Base-by-base conservation (phyloP, 1,140 invertebrate species). In the Diprion similis region DNA sequence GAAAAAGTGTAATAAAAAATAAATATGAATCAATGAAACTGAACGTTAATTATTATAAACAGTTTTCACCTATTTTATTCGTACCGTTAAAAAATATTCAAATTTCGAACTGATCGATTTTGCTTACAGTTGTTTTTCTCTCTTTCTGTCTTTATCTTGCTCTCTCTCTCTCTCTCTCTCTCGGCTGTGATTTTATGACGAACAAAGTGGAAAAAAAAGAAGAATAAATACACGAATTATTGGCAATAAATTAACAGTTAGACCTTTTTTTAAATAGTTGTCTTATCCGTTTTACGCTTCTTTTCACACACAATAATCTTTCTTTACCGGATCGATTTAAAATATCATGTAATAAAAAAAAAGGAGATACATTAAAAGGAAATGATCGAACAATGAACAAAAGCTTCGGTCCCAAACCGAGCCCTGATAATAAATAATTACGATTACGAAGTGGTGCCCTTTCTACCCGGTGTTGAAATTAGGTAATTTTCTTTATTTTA, bases 71-170 rank as follows among this genome's bases (percentile, higher is more conserved):
- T 37, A 37, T 37, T 37, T 37, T 37, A 37, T 37, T 37, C 6
- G 24, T 37, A 37, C 24, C 24, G 24, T 37, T 37, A 37, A 37
- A 37, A 37, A 37, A 37, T 37, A 37, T 37, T 37, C 6, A 37
- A 37, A 37, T 37, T 37, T 6, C 6, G 24, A 37, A 37, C 24
- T 37, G 24, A 37, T 37, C 24, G 1, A 3, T 77, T 73, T 77
- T 73, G 70, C 66, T 76, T n/a, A 59, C 75, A 15, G 59, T 64
- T 3, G 13, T 17, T 64, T 37, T 3, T 37, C 24, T 37, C 24
- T 37, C 0, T 37, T 6, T 24, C 24, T 24, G 1, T 37, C 24
- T 37, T 6, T 37, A 1, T 3, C 24, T 37, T 6, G 2, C 24
- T 37, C 24, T 0, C 24, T 37, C 24, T 2, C 59, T 64, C 51